Base-by-base conservation (phyloP, 2,797 vertebrate species). In the Labroides dimidiatus region DNA sequence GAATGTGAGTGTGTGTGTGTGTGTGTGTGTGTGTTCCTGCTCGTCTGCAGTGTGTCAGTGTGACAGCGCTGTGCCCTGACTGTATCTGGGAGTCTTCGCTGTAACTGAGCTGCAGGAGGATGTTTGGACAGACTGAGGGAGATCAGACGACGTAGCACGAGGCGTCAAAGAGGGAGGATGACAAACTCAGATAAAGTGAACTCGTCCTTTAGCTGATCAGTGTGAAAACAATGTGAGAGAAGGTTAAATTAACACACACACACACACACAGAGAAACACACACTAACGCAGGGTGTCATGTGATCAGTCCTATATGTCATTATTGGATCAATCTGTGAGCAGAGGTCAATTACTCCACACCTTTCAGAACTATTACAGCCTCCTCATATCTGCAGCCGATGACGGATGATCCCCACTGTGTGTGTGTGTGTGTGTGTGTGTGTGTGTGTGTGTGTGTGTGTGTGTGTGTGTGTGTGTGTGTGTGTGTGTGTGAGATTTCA, bases 291-390 rank as follows among this genome's bases (percentile, higher is more conserved):
- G 16, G 49, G 63, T n/a, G n/a, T 64, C 60, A 56, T 50, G 17
- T 45, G 69, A 56, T 50, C 67, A 16, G 4, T 75, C 73, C 55
- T 47, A 42, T 75, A 45, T 61, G 71, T 81, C 80, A 64, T 72
- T 43, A 53, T 17, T 10, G 43, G 73, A 83, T 84, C 72, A 65
- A 81, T 83, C 20, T n/a, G 19, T 54, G 33, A 17, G 39, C 49
- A 51, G 60, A 78, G 80, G 75, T 84, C 82, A 82, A 62, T 84
- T 80, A 73, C 59, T 57, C 58, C 1, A 43, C 68, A 75, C 49
- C 47, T 71, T 65, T 69, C 71, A 76, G 55, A 73, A 63, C 52
- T 58, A 63, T 78, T 77, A 55, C 23, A 62, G 37, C 48, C 30
- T 63, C 37, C 63, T 63, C 53, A 75, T 73, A 64, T 75, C 69